phyloP scores from a whole-genome alignment of 2,113 vertebrate species.

The Bucco capensis region DNA sequence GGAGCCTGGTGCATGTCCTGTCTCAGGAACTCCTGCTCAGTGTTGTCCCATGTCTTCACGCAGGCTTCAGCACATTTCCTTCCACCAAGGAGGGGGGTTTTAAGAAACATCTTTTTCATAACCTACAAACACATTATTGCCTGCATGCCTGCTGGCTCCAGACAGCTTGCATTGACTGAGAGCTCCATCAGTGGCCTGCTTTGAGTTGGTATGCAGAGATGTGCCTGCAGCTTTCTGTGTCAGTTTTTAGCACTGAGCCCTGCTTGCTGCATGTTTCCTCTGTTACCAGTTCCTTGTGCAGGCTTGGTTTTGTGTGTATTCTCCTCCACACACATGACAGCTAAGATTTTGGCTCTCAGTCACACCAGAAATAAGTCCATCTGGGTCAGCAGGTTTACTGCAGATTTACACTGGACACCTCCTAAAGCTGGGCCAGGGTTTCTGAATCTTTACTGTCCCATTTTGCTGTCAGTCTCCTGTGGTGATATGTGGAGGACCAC shows the following conservation, averaged over 20 bases:
- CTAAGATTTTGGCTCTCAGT: neutral
- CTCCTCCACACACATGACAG: rapidly evolving
- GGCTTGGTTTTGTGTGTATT: neutral
- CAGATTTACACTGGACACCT: neutral
- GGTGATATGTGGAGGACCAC: neutral
- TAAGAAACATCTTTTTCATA: neutral
- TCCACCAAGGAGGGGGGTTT: neutral
- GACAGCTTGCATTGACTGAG: no score
- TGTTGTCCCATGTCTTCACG: rapidly evolving
- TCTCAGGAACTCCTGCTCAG: neutral
- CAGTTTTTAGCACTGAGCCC: neutral
- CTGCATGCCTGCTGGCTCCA: neutral
- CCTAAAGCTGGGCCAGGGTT: neutral
- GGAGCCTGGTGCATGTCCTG: neutral
- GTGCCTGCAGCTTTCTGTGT: neutral
- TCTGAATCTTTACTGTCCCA: neutral
- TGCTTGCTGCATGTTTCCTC: rapidly evolving
- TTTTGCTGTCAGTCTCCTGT: neutral
- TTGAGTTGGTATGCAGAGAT: neutral
- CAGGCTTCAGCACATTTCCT: neutral
- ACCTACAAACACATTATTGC: neutral
- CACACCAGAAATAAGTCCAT: neutral
- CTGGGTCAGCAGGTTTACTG: neutral
- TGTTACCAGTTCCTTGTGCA: neutral
- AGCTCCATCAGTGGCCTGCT: rapidly evolving